Evolutionary conservation across 2,888 invertebrate species (phyloP).

Genomic region (Lacanobia wlatinum): DNA sequence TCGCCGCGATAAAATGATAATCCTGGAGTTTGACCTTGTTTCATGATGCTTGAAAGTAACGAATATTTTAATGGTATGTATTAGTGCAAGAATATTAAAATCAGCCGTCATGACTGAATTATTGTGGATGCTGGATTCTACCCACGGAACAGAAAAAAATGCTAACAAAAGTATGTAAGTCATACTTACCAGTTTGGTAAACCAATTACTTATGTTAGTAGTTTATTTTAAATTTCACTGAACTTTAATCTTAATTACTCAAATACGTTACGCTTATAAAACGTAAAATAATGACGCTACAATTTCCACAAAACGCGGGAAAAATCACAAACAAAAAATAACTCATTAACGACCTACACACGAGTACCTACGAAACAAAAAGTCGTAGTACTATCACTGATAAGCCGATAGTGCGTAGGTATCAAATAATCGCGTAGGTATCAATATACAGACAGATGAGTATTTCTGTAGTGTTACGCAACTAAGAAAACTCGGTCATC

Average conservation of each 20-base stretch:
- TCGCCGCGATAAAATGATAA: constrained; percentile 46
- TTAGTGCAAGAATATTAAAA: constrained; percentile 1
- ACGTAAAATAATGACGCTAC: constrained; percentile 12
- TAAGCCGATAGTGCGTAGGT: constrained; percentile 46
- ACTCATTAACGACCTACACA: constrained; percentile 29
- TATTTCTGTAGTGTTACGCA: constrained; percentile 84
- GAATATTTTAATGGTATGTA: constrained; percentile 8
- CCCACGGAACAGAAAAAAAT: too few relatives aligned
- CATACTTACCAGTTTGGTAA: constrained; percentile 19
- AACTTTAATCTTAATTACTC: constrained; percentile 33
- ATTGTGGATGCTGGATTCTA: too few relatives aligned
- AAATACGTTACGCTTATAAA: constrained; percentile 5
- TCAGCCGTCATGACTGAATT: not conserved
- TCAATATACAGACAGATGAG: constrained; percentile 42
- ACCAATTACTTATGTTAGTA: constrained; percentile 13
- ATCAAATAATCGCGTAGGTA: constrained; percentile 39
- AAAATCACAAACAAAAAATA: constrained; percentile 28
- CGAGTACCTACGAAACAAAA: constrained; percentile 38
- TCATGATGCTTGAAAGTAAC: not conserved
- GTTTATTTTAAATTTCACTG: constrained; percentile 32
- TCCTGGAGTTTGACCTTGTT: constrained; percentile 48
- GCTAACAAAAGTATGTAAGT: not conserved
- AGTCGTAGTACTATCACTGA: constrained; percentile 45
- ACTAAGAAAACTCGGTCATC: constrained; percentile 86
- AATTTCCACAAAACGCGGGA: constrained; percentile 17